These are phyloP conservation scores for Agelaius tricolor DNA, from an alignment of 2,113 vertebrate species.

Conservation along the genomic window DNA sequence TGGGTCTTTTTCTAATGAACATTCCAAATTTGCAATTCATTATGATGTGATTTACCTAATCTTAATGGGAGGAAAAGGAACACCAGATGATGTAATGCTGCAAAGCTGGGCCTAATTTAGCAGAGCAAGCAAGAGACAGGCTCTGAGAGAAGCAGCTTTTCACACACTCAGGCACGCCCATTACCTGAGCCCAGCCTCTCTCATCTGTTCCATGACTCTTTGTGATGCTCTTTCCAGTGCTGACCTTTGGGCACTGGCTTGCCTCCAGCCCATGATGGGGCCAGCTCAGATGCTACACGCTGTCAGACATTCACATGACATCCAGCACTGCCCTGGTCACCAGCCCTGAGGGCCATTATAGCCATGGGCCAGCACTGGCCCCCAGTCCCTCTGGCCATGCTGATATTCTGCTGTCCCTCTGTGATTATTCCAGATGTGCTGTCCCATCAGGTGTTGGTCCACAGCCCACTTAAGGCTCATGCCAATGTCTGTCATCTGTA, in stretches of 20 bases:
- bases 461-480: not conserved
- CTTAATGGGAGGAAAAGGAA: not conserved
- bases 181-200: not conserved
- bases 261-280: not conserved
- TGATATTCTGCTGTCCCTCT: not conserved
- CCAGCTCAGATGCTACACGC: fast-evolving
- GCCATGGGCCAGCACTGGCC: not conserved
- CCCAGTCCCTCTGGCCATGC: not conserved
- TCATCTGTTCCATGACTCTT: not conserved
- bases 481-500: not conserved
- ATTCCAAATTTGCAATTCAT: not conserved
- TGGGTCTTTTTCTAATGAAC: not conserved
- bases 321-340: not conserved
- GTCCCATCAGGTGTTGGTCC: fast-evolving
- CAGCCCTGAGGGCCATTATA: not conserved
- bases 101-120: not conserved
- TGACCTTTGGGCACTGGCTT: not conserved
- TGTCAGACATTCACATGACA: fast-evolving
- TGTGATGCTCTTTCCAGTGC: fast-evolving
- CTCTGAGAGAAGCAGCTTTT: not conserved
- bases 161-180: fast-evolving
- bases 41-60: not conserved
- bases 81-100: fast-evolving
- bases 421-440: not conserved
- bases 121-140: not conserved